phyloP scores from a whole-genome alignment of 2,113 vertebrate species.

The Ondatra zibethicus region DNA sequence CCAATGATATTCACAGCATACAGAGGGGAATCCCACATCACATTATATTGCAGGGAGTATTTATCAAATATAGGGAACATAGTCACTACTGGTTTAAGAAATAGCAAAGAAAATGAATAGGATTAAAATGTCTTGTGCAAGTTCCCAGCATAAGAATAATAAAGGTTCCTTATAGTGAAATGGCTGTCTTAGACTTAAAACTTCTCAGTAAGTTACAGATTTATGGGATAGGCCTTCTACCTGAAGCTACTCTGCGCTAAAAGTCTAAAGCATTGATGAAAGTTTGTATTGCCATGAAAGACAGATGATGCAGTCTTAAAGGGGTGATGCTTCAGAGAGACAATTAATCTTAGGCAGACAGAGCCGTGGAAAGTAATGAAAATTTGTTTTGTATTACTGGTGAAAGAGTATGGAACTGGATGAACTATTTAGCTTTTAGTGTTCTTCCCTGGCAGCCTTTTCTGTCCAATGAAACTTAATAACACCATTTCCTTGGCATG shows the following conservation, averaged over 20 bases:
- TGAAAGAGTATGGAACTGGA: background rate
- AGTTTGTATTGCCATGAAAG: background rate
- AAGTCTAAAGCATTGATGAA: conserved; percentile 42
- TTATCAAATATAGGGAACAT: rapidly evolving
- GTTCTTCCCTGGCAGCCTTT: background rate
- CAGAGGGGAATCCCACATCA: no score
- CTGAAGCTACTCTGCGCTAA: background rate
- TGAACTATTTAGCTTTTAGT: background rate
- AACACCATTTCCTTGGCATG: background rate
- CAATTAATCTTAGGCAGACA: background rate
- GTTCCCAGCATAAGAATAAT: background rate
- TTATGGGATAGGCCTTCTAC: conserved; percentile 28
- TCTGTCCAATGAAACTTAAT: conserved; percentile 44
- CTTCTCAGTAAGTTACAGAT: background rate
- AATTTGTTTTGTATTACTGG: conserved; percentile 19
- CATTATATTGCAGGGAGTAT: background rate
- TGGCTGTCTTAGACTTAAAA: conserved; percentile 32
- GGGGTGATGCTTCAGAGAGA: conserved; percentile 19
- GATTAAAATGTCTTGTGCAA: conserved; percentile 17
- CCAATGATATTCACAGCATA: no score
- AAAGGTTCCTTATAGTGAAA: background rate
- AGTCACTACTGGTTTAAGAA: background rate
- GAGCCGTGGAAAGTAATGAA: conserved; percentile 29
- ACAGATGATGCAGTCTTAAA: background rate
- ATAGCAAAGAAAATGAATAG: background rate